Base-by-base conservation (phyloP, 2,888 invertebrate genomes). In the Archips crataeganus region DNA sequence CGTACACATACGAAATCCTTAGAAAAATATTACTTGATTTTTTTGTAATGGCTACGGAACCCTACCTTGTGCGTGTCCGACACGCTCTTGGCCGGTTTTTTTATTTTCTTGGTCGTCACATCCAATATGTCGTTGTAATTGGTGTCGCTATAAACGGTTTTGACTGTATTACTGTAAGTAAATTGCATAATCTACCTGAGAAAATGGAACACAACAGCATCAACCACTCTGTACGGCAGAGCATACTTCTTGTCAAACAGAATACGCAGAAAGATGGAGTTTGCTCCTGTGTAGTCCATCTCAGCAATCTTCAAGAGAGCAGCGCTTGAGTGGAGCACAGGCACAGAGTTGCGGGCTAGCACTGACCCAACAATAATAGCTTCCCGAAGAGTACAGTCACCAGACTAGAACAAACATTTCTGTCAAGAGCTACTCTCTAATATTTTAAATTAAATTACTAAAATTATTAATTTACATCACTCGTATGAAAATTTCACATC, bases 231-330 rank as follows among this genome's bases (percentile, higher is more conserved):
- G 89, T 98, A 99, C 0, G 99, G 99, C 71, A 99, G 94, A 0
- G 99, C 99, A 94, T 99, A 99, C 87, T 99, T 99, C 91, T 99
- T 99, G 86, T 99, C 99, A 77, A 99, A 96, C 75, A 99, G 96
- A 86, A 98, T 97, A 75, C 99, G 95, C 71, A 99, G 95, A 86
- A 99, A 98, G 83, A 99, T 98, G 47, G 99, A 99, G 90, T 98
- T 99, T 0, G 99, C 98, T 2, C 99, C 99, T 36, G 97, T 97
- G 85, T 99, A 99, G 81, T 98, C 98, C 99, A 99, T 99, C 94
- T 99, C 99, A 59, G 99, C 99, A 74, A 99, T 98, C 94, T 98
- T 98, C 42, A 99, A 92, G 85, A 99, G 96, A 42, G 99, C 98
- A 2, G 99, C 99, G 47, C 98, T 98, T 0, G 99, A 98, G 91